Evolutionary conservation across 2,113 vertebrate genomes (phyloP), one percentile per base, ranked within the genome.

Genomic region (Balaenoptera acutorostrata): DNA sequence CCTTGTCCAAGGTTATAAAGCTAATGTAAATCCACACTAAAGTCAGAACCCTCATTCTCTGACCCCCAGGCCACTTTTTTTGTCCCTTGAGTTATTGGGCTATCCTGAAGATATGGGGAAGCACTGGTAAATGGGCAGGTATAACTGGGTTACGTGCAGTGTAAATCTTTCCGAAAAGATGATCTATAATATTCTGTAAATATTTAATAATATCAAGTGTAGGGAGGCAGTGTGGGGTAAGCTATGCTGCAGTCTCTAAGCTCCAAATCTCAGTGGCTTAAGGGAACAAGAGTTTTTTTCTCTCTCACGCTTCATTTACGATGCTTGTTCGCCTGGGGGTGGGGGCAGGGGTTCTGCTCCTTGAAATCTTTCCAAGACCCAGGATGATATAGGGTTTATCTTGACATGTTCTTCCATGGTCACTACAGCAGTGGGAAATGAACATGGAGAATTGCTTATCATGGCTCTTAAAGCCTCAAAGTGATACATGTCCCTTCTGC

Each of bases 291-390:
- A n/a, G 15, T 12, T 41, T 12, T 3, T 85, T 74, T 63, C 46
- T 64, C 15, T n/a, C 81, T 80, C 21, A 36, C 0, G 5, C 1
- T 33, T 17, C 25, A 2, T 8, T 11, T 33, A 14, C 0, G n/a
- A 2, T 4, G 17, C 27, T 11, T 9, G 3, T 46, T 52, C 25
- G 66, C 25, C 4, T 2, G 41, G n/a, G 90, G 18, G 8, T 61
- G 11, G 49, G 29, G 72, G 2, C 33, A n/a, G 41, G n/a, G 23
- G 12, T 80, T 52, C 29, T 64, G 17, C n/a, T 72, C 41, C 41
- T 69, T 17, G 41, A 78, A 80, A 36, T 64, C n/a, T 69, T 29
- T 88, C 52, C 87, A 52, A 44, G 36, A 33, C 21, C 17, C 88
- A 72, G 69, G 33, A 31, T 41, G 55, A 59, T 3, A n/a, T 2